Conservation (phyloP, 2,797 vertebrate species). For the Gadopsis bispinosus region DNA sequence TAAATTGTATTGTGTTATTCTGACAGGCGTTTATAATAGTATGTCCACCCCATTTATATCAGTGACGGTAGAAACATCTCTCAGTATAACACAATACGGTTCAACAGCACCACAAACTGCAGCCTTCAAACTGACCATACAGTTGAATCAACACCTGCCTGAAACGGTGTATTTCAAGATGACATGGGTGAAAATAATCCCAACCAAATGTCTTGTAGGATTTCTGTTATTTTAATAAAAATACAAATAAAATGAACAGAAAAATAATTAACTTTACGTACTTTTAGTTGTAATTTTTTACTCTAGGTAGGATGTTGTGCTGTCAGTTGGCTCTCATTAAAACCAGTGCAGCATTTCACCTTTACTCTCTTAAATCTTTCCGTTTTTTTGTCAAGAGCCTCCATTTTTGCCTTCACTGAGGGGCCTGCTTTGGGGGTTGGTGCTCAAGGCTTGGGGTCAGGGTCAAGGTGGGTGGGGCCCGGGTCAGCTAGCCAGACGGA, state of each 20-base stretch:
- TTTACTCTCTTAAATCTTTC: conserved; percentile 13
- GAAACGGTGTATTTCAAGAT: neutral
- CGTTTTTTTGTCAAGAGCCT: conserved; percentile 45
- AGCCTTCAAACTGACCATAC: too few species aligned
- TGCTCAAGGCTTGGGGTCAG: conserved; percentile 60
- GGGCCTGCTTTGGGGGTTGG: conserved; percentile 49
- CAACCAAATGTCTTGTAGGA: neutral
- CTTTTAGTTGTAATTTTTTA: neutral
- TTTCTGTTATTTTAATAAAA: neutral
- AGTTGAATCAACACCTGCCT: neutral
- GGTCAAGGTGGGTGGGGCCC: conserved; percentile 76
- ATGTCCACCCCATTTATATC: neutral
- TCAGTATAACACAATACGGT: neutral
- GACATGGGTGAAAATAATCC: neutral
- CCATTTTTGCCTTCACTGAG: conserved; percentile 47
- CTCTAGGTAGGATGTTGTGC: too few species aligned
- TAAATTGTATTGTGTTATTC: neutral
- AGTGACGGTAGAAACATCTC: neutral
- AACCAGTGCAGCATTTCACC: conserved; percentile 14
- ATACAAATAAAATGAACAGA: too few species aligned
- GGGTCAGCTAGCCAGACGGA: conserved; percentile 77
- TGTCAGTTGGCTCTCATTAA: neutral
- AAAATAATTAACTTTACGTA: too few species aligned
- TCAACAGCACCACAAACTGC: neutral
- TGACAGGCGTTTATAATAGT: neutral